phyloP scores from a whole-genome alignment of 2,113 vertebrate species.

The Oncorhynchus masou region DNA sequence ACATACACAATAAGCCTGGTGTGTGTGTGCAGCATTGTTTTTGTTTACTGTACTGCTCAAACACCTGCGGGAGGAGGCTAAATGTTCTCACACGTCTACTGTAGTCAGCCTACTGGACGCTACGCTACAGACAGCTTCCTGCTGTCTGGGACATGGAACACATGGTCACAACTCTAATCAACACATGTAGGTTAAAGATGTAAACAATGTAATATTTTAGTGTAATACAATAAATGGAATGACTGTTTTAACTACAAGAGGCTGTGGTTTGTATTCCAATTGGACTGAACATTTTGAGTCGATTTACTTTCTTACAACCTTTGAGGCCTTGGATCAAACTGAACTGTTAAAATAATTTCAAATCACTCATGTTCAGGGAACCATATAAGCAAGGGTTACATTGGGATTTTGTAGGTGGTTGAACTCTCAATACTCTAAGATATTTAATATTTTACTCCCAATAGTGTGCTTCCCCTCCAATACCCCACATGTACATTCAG shows the following conservation, averaged over 20 bases:
- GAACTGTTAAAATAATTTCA: too few species aligned
- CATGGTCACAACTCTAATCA: conserved; percentile 11
- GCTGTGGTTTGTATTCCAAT: too few species aligned
- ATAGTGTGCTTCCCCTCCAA: not conserved
- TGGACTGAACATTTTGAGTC: not conserved
- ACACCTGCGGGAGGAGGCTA: conserved; percentile 23
- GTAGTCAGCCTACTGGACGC: too few species aligned
- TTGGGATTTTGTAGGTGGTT: too few species aligned
- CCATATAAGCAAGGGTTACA: not conserved
- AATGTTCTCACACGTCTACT: conserved; percentile 42
- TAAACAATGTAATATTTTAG: conserved; percentile 9
- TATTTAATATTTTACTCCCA: conserved; percentile 6
- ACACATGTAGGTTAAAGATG: too few species aligned
- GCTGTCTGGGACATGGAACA: not conserved
- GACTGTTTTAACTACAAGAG: too few species aligned
- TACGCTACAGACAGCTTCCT: not conserved
- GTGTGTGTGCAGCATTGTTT: not conserved
- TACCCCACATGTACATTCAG: conserved; percentile 3
- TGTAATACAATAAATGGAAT: too few species aligned
- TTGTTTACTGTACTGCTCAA: too few species aligned
- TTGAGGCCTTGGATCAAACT: too few species aligned
- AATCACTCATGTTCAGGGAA: too few species aligned
- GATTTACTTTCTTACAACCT: not conserved
- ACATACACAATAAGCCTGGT: conserved; percentile 68
- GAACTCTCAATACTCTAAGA: not conserved